Evolutionary conservation across 2,797 vertebrate species (phyloP).

Genomic region (Micropoecilia bifurca): DNA sequence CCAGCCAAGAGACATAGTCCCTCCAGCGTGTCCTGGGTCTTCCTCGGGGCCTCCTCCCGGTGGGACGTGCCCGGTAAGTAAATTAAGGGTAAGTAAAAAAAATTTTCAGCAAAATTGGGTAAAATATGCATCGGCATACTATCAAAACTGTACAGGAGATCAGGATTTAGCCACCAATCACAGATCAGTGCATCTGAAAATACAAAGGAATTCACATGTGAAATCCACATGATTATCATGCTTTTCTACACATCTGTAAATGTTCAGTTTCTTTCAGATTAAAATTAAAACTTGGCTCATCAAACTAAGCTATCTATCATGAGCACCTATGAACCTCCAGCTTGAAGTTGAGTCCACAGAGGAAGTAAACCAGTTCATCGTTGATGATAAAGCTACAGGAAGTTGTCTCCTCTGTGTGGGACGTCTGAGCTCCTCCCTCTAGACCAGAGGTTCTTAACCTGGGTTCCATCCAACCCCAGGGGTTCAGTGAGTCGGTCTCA

Average conservation of each 20-base stretch:
- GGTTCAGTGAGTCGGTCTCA: no score
- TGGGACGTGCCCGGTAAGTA: no score
- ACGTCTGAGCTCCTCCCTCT: neutral
- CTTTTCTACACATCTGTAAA: neutral
- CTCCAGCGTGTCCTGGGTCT: no score
- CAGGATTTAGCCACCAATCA: neutral
- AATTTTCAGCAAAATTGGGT: neutral
- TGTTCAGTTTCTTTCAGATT: neutral
- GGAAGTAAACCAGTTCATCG: neutral
- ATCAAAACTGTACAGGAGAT: neutral
- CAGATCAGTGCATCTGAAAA: neutral
- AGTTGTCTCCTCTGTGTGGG: neutral
- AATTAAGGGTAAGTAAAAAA: no score
- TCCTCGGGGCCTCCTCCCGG: no score
- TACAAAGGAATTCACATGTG: neutral
- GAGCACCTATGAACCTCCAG: neutral
- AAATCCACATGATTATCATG: neutral
- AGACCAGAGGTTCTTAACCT: no score
- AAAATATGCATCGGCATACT: neutral
- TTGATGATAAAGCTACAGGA: constrained; percentile 4
- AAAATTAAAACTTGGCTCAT: neutral
- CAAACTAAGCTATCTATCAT: neutral
- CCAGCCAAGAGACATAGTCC: no score
- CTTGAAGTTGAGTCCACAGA: neutral
- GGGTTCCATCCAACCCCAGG: no score